Evolutionary conservation across 1,140 invertebrate species (phyloP), one percentile per base, ranked within the genome.

Genomic region (Eueides isabella): DNA sequence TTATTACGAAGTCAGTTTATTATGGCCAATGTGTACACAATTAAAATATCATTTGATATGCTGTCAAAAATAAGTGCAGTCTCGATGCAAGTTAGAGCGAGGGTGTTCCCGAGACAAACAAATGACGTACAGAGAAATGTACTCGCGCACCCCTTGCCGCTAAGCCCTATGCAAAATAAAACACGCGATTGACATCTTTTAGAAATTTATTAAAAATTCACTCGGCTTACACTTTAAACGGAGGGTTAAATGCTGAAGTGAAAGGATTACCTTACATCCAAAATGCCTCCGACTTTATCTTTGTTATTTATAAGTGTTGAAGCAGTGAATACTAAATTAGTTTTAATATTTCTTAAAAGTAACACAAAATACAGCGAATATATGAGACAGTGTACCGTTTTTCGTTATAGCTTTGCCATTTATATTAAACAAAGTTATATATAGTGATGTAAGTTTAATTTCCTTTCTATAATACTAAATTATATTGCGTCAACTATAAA

Each of bases 151-250:
- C 89, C 88, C 86, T 81, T 69, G 80, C 78, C 80, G 29, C 81
- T 91, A 87, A 91, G 83, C 89, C 86, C 88, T 91, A 92, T 91
- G 91, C 89, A 92, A 91, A 92, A 92, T 92, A 92, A 92, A 92
- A 91, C 88, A 92, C 88, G 82, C 90, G 81, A 91, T 92, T 92
- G 89, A 92, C 91, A 90, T 92, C 88, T 92, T 89, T 92, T 90
- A 91, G 90, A 91, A 91, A 92, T 92, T 91, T 92, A 92, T 92
- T 92, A 93, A 92, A 91, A 89, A 93, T 93, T 91, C 89, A 92
- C 82, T 74, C 83, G 82, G 89, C 90, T 92, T 91, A 83, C 83
- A 89, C 86, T 91, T 90, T 90, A 88, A 90, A 89, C 84, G 85
- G 89, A 80, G 91, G 89, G 89, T 90, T 92, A 91, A 92, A 89